Percentiles rank a stretch among this genome's conserved stretches.
Conservation (phyloP, 2,113 vertebrate species). For the Proterorhinus semilunaris region DNA sequence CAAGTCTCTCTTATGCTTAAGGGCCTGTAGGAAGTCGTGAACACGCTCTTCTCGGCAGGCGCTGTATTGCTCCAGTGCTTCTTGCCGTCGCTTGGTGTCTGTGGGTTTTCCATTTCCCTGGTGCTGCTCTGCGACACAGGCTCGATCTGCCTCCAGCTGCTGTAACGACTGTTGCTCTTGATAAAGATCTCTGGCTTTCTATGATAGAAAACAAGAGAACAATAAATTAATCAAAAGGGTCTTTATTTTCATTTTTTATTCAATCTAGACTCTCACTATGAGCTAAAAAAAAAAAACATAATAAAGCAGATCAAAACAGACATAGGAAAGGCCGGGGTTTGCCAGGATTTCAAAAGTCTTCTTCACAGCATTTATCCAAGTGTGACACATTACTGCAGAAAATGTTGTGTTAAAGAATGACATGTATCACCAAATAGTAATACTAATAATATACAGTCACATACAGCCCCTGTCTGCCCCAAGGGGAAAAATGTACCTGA, state of each 20-base stretch:
- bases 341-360: too few relatives aligned
- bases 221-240: not conserved
- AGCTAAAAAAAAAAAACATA: not conserved
- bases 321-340: too few relatives aligned
- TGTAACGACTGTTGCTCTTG: conserved; percentile 80
- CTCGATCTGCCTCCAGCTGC: conserved; percentile 87
- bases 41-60: conserved; percentile 85
- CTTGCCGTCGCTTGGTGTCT: conserved; percentile 75
- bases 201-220: conserved; percentile 12
- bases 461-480: too few relatives aligned
- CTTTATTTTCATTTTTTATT: not conserved
- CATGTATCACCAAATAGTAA: too few relatives aligned
- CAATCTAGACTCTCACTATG: not conserved
- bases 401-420: too few relatives aligned
- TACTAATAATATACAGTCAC: too few relatives aligned
- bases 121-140: conserved; percentile 78
- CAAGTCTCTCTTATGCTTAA: conserved; percentile 86
- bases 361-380: too few relatives aligned
- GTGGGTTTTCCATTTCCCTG: conserved; percentile 73
- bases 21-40: conserved; percentile 83
- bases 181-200: conserved; percentile 91
- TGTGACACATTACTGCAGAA: too few relatives aligned
- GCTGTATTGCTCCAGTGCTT: conserved; percentile 78
- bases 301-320: too few relatives aligned
- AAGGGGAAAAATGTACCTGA: conserved; percentile 78